Evolutionary conservation across 2,888 invertebrate species (phyloP).

Genomic region (Argyresthia albistria): DNA sequence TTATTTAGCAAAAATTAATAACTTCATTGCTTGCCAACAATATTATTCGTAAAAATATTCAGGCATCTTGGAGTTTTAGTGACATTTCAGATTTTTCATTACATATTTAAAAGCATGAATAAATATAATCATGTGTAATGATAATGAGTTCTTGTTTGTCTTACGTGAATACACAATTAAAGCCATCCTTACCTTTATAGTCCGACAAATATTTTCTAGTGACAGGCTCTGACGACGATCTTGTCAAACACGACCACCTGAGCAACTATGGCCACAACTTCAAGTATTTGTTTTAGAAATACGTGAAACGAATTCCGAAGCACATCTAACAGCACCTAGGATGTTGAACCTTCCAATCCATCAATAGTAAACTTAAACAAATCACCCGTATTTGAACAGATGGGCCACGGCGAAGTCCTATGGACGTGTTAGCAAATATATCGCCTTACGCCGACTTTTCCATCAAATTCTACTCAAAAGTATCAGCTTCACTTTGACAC

Average conservation of each 20-base stretch:
- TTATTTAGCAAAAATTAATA: too few relatives aligned
- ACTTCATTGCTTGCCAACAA: too few relatives aligned
- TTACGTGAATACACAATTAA: background rate
- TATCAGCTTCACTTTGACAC: constrained; percentile 34
- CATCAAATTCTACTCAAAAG: background rate
- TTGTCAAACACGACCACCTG: constrained; percentile 52
- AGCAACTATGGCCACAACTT: constrained; percentile 50
- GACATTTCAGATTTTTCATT: too few relatives aligned
- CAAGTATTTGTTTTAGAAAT: constrained; percentile 51
- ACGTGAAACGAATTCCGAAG: constrained; percentile 59
- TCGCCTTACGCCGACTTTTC: constrained; percentile 13
- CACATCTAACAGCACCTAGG: constrained; percentile 47
- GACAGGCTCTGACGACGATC: constrained; percentile 33
- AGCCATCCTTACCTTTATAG: constrained; percentile 38
- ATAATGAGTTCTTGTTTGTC: background rate
- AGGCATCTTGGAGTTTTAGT: too few relatives aligned
- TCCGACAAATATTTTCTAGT: constrained; percentile 24
- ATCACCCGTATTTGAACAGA: constrained; percentile 44
- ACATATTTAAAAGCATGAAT: background rate
- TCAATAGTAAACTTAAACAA: constrained; percentile 53
- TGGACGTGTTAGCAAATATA: constrained; percentile 3
- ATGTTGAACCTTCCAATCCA: constrained; percentile 52
- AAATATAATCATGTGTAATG: background rate
- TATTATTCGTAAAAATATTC: too few relatives aligned
- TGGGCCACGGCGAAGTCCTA: constrained; percentile 3